These are phyloP conservation scores for Ochropleura leucogaster DNA, from an alignment of 2,888 invertebrate species.

Conservation along the genomic window DNA sequence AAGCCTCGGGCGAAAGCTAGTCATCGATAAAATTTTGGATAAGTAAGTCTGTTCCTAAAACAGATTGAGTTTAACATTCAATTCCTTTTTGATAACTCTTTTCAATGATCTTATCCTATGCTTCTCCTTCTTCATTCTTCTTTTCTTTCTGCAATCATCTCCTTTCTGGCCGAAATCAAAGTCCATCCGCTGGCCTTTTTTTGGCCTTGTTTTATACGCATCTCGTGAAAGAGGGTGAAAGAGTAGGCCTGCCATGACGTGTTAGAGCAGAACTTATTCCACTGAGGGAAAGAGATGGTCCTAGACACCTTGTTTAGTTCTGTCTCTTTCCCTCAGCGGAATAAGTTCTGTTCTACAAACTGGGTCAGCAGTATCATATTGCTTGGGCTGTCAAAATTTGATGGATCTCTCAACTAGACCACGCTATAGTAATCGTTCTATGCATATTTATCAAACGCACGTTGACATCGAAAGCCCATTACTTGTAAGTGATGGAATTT, in stretches of 20 bases:
- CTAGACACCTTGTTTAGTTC: no score
- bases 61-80: not conserved
- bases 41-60: no score
- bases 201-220: not conserved
- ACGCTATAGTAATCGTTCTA: slow-evolving; percentile 8
- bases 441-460: slow-evolving; percentile 23
- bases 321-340: no score
- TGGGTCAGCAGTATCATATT: slow-evolving; percentile 61
- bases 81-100: not conserved
- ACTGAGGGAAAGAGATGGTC: no score
- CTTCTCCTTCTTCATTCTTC: no score
- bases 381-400: slow-evolving; percentile 49
- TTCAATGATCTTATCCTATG: not conserved
- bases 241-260: no score
- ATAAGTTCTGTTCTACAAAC: slow-evolving; percentile 45
- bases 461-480: slow-evolving; percentile 12
- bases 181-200: not conserved
- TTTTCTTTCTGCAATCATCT: not conserved
- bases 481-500: not conserved
- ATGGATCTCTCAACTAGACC: slow-evolving; percentile 53
- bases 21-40: no score
- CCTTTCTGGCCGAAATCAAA: not conserved
- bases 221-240: slow-evolving; percentile 27
- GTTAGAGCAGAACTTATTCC: no score
- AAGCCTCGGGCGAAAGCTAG: no score